Evolutionary conservation across 2,113 vertebrate species (phyloP), one percentile per base, ranked within the genome.

Genomic region (Narcine bancroftii): DNA sequence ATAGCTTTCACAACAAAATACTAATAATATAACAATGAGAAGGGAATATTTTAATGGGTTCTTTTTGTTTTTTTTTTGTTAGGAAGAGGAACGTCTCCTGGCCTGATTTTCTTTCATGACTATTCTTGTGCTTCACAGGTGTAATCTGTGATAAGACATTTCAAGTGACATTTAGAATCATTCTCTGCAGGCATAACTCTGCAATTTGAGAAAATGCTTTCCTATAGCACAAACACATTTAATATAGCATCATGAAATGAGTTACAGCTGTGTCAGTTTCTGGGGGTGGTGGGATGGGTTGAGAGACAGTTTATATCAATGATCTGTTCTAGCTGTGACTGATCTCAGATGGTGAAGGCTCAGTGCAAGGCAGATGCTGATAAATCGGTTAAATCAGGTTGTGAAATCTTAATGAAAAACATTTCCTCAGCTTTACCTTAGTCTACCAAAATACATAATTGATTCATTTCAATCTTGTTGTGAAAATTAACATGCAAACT

Each of bases 111-210:
- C 36, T n/a, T 56, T 87, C 53, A 60, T 87, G 33, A 33, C 17
- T 36, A 33, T 36, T 87, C 66, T 91, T 65, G 63, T 91, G 89
- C 26, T 71, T 91, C 26, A 69, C 63, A 71, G 89, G 63, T 65
- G 36, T 89, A 65, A 65, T 11, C 17, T 2, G 21, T 17, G 56
- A 89, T 91, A 69, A 69, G n/a, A 89, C 19, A 65, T 65, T 89
- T 33, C 65, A 87, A 65, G 56, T 69, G 29, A 11, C 19, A 9
- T 29, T 66, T 91, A 45, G 13, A 69, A 69, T 24, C 26, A 33
- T 71, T 29, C 26, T 4, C 11, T 69, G 65, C 13, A 69, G 89
- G 13, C 13, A 91, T 15, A 91, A 47, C 13, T 45, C 0, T 47
- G 65, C 26, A 2, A 47, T 91, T 66, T 39, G 6, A 89, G 60